phyloP scores from a whole-genome alignment of 2,888 invertebrate genomes.

The Habroteleia sp. region DNA sequence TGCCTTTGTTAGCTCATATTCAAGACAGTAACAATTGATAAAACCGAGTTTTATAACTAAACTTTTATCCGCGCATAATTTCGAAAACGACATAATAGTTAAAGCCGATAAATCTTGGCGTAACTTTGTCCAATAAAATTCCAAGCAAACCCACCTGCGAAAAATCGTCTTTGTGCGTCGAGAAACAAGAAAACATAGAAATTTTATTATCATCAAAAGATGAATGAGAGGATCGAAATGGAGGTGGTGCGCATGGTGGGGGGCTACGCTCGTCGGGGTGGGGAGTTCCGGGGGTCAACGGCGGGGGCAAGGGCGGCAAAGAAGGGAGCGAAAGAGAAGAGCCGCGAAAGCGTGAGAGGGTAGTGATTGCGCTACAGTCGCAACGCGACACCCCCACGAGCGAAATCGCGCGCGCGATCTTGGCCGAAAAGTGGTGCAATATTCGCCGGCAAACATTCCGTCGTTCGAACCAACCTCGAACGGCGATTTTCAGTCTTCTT shows the following conservation, averaged over 20 bases:
- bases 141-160: slow-evolving; percentile 35
- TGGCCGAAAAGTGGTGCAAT: slow-evolving; percentile 33
- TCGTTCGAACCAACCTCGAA: background rate
- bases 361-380: slow-evolving; percentile 80
- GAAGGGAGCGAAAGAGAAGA: slow-evolving; percentile 64
- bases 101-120: slow-evolving; percentile 40
- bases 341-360: slow-evolving; percentile 75
- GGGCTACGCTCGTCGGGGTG: slow-evolving; percentile 17
- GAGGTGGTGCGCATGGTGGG: slow-evolving; percentile 18
- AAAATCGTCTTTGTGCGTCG: slow-evolving; percentile 36
- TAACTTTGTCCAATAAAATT: slow-evolving; percentile 43
- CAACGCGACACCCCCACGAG: slow-evolving; percentile 79
- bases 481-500: background rate
- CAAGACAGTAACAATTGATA: slow-evolving; percentile 30
- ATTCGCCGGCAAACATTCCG: slow-evolving; percentile 10
- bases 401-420: slow-evolving; percentile 73
- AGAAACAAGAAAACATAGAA: slow-evolving; percentile 38
- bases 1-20: slow-evolving; percentile 13
- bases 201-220: slow-evolving; percentile 55
- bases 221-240: slow-evolving; percentile 48
- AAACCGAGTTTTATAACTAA: slow-evolving; percentile 42
- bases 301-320: slow-evolving; percentile 48
- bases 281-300: slow-evolving; percentile 60
- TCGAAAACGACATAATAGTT: slow-evolving; percentile 34
- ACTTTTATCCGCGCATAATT: slow-evolving; percentile 44